Evolutionary conservation across 2,797 vertebrate species (phyloP).

Genomic region (Chelidonichthys spinosus): DNA sequence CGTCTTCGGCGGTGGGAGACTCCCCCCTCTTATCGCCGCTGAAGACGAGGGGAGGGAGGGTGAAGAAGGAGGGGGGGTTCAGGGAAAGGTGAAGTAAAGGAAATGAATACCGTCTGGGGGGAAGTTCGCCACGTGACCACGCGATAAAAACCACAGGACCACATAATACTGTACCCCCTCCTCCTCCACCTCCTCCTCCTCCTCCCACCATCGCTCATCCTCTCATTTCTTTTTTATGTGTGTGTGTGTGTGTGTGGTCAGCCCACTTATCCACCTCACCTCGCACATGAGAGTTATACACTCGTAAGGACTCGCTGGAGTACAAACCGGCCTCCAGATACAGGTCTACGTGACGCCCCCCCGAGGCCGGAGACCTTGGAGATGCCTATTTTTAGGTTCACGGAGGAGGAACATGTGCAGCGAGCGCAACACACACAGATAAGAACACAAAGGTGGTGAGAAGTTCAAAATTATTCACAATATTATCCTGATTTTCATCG

Average conservation of each 20-base stretch:
- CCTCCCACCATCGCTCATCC: conserved; percentile 33
- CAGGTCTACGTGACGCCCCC: conserved; percentile 20
- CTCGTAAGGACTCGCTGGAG: too few relatives aligned
- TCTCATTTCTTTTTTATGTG: conserved; percentile 22
- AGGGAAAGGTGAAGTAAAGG: conserved; percentile 85
- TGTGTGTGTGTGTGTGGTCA: conserved; percentile 43
- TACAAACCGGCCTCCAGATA: conserved; percentile 15
- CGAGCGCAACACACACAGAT: conserved; percentile 11
- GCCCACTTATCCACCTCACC: conserved; percentile 50
- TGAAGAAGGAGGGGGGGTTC: conserved; percentile 63
- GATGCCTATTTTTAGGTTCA: conserved; percentile 50
- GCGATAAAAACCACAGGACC: conserved; percentile 71
- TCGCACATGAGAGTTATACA: conserved; percentile 35
- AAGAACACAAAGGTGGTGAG: conserved; percentile 16
- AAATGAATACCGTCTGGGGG: conserved; percentile 82
- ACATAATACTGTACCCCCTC: conserved; percentile 64
- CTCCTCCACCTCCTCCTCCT: conserved; percentile 30
- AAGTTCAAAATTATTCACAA: too few relatives aligned
- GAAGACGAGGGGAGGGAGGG: conserved; percentile 25
- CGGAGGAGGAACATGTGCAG: conserved; percentile 16
- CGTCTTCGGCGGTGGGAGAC: conserved; percentile 40
- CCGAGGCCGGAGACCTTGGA: conserved; percentile 38
- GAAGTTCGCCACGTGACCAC: conserved; percentile 79
- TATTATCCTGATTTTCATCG: too few relatives aligned
- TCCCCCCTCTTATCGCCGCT: conserved; percentile 37